Evolutionary conservation across 2,797 vertebrate genomes (phyloP).

Genomic region (Mareca strepera): DNA sequence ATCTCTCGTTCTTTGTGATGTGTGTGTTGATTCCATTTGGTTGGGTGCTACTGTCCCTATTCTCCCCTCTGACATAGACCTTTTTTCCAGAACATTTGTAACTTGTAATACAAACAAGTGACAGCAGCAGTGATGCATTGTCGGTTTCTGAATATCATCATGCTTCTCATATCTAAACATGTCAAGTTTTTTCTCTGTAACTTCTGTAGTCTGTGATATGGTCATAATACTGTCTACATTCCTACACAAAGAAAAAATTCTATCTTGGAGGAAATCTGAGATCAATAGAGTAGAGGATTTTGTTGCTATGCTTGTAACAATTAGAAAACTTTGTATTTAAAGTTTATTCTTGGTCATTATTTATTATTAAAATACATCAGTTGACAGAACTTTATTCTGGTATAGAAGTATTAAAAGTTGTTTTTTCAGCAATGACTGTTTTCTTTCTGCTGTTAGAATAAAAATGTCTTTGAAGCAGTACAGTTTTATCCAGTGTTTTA

Average conservation of each 20-base stretch:
- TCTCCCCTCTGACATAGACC: slow-evolving; percentile 76
- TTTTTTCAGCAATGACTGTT: slow-evolving; percentile 87
- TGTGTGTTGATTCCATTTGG: slow-evolving; percentile 87
- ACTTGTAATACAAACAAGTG: slow-evolving; percentile 85
- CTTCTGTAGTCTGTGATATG: slow-evolving; percentile 87
- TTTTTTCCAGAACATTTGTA: slow-evolving; percentile 87
- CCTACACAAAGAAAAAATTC: slow-evolving; percentile 84
- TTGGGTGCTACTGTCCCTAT: slow-evolving; percentile 81
- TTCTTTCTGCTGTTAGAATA: slow-evolving; percentile 86
- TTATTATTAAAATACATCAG: slow-evolving; percentile 90
- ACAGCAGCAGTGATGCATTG: slow-evolving; percentile 83
- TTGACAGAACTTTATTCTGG: slow-evolving; percentile 88
- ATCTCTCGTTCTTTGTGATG: slow-evolving; percentile 79
- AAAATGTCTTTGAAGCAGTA: slow-evolving; percentile 90
- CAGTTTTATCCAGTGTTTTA: slow-evolving; percentile 88
- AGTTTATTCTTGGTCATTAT: slow-evolving; percentile 90
- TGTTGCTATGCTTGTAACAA: slow-evolving; percentile 89
- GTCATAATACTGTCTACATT: slow-evolving; percentile 89
- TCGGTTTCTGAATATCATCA: slow-evolving; percentile 83
- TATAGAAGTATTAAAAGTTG: slow-evolving; percentile 88
- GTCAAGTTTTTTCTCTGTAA: slow-evolving; percentile 84
- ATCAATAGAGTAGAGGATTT: slow-evolving; percentile 86
- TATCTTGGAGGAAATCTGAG: slow-evolving; percentile 83
- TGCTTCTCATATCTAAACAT: slow-evolving; percentile 83
- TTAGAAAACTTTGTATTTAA: slow-evolving; percentile 92